Evolutionary conservation across 2,888 invertebrate genomes (phyloP).

Genomic region (Rhamnusium bicolor): DNA sequence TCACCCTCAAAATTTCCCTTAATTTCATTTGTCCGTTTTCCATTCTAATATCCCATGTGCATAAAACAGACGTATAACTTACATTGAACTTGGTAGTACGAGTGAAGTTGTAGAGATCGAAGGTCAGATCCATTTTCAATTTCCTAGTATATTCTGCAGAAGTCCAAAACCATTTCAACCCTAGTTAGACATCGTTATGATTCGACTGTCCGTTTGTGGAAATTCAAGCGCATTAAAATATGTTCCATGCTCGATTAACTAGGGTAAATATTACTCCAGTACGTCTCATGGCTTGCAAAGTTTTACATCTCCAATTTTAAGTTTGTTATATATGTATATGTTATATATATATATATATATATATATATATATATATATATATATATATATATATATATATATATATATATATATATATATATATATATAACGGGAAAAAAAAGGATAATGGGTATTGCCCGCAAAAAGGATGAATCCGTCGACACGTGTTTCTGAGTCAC

Average conservation of each 20-base stretch:
- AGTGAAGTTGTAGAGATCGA: slow-evolving; percentile 6
- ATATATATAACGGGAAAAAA: too few relatives aligned
- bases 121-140: slow-evolving; percentile 26
- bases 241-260: slow-evolving; percentile 64
- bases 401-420: too few relatives aligned
- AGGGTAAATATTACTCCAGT: slow-evolving; percentile 44
- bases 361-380: too few relatives aligned
- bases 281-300: background rate
- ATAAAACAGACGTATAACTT: slow-evolving; percentile 9
- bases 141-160: slow-evolving; percentile 20
- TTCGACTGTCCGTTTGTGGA: slow-evolving; percentile 48
- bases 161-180: slow-evolving; percentile 15
- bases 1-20: slow-evolving; percentile 19
- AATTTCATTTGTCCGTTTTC: slow-evolving; percentile 24
- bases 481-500: too few relatives aligned
- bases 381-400: too few relatives aligned
- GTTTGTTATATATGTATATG: too few relatives aligned
- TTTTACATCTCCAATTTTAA: background rate
- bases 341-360: too few relatives aligned
- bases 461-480: too few relatives aligned
- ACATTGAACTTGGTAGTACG: slow-evolving; percentile 11
- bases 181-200: slow-evolving; percentile 36
- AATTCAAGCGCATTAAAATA: slow-evolving; percentile 60
- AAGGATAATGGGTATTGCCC: too few relatives aligned
- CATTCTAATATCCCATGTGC: background rate